Evolutionary conservation across 1,140 invertebrate genomes (phyloP), one percentile per base, ranked within the genome.

Genomic region (Drosophila rhopaloa): DNA sequence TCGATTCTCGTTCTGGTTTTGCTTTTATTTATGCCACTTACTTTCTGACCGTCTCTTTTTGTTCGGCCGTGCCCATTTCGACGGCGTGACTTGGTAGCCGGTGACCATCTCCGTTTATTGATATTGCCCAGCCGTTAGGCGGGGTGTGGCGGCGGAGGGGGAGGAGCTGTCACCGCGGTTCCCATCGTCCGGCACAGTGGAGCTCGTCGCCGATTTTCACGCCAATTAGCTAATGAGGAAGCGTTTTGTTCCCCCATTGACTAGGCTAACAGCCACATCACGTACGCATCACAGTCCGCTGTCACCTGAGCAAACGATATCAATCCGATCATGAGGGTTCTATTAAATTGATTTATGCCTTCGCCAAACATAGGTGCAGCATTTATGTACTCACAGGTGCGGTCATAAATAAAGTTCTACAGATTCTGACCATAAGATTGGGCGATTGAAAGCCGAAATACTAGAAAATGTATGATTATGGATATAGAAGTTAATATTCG

Each of bases 191-290:
- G 48, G 79, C 67, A 79, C 83, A 89, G 83, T 88, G 84, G 79
- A 48, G 27, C 37, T 53, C 47, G 60, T 58, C 60, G 72, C 62
- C 48, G 38, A 60, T 74, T 77, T 88, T 89, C 79, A 89, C 80
- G 85, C 66, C 76, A 88, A 89, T 89, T 88, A 88, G 83, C 76
- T 78, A 89, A 88, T 82, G 77, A 83, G 83, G 83, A 88, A 88
- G 68, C 60, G 59, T 60, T 88, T 76, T 57, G 37, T 63, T 58
- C 35, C n/a, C 56, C 68, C 55, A 77, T 44, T 43, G 29, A 43
- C 32, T 32, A 47, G 10, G 44, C 70, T 84, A 85, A 84, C 67
- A 76, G 73, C 51, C 27, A 40, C 35, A 35, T 61, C 82, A 86
- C 83, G 83, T 83, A 86, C 80, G 41, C 47, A 62, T 55, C 40